Base-by-base conservation (phyloP, 2,113 vertebrate genomes). In the Rutilus rutilus region DNA sequence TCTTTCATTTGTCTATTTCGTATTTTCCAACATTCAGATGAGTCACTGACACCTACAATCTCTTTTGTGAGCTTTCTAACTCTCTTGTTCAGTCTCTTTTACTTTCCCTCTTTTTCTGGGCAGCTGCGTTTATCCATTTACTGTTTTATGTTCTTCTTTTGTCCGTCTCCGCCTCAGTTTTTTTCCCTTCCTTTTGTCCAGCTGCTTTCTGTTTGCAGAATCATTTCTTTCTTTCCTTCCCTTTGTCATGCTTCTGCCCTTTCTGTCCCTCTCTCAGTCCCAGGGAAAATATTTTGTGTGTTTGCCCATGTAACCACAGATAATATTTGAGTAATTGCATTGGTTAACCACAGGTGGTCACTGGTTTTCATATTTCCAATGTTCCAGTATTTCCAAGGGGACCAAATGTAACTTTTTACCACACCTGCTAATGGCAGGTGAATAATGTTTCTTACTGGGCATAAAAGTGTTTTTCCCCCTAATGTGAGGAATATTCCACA, bases 61-160 rank as follows among this genome's bases (percentile, higher is more conserved):
- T 75, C n/a, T 50, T 75, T 75, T 47, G 71, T 47, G 71, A 47
- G 30, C 42, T 77, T 11, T 85, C 62, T 5, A 52, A 76, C 60
- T 21, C 47, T 52, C 27, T 47, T 75, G 15, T 52, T 71, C 36
- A 4, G 33, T 42, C 50, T 77, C 9, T 62, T 11, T 77, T 62
- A 45, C 47, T 39, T 39, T 42, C 33, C 17, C 36, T 82, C 62
- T 74, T 57, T 59, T 12, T 47, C 39, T 60, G 52, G 59, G 23
- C 73, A 30, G 57, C 67, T 59, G 30, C 74, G 21, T 64, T 47
- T 52, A 76, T 59, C 33, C 54, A 85, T 62, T 85, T 52, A 65
- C 21, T 69, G 45, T 79, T 52, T 65, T 73, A 3, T 86, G 59
- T 85, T 85, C 83, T 52, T 62, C 45, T 39, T 65, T 77, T 85